phyloP scores from a whole-genome alignment of 1,140 invertebrate genomes.

The Zaprionus vittiger region DNA sequence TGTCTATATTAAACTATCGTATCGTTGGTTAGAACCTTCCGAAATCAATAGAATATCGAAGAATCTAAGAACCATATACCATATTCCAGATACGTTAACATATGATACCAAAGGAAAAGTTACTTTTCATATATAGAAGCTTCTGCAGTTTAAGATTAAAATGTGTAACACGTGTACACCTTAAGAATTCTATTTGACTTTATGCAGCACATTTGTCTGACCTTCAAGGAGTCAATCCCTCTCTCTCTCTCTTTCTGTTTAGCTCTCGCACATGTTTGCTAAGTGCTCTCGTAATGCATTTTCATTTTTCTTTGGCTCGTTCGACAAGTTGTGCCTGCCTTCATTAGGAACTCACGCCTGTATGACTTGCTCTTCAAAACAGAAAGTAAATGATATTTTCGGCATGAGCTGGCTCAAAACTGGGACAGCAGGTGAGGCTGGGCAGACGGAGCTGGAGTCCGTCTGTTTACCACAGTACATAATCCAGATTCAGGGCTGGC shows the following conservation, averaged over 20 bases:
- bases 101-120: no score
- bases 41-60: no score
- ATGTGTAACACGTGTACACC: not conserved
- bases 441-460: not conserved
- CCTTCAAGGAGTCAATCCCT: not conserved
- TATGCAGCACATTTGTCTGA: not conserved
- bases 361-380: conserved; percentile 44
- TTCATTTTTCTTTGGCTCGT: conserved; percentile 13
- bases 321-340: conserved; percentile 20
- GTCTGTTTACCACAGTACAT: conserved; percentile 33
- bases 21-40: no score
- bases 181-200: not conserved
- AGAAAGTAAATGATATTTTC: conserved; percentile 50
- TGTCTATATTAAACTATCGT: no score
- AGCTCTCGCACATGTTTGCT: not conserved
- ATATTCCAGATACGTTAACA: no score
- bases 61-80: no score
- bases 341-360: conserved; percentile 46
- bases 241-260: not conserved
- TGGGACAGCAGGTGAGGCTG: conserved; percentile 13
- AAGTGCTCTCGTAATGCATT: conserved; percentile 38
- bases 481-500: conserved; percentile 48
- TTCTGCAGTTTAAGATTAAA: no score
- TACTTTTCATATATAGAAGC: no score
- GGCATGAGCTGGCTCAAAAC: conserved; percentile 43